phyloP scores from a whole-genome alignment of 2,797 vertebrate genomes.

The Sibirionetta formosa region DNA sequence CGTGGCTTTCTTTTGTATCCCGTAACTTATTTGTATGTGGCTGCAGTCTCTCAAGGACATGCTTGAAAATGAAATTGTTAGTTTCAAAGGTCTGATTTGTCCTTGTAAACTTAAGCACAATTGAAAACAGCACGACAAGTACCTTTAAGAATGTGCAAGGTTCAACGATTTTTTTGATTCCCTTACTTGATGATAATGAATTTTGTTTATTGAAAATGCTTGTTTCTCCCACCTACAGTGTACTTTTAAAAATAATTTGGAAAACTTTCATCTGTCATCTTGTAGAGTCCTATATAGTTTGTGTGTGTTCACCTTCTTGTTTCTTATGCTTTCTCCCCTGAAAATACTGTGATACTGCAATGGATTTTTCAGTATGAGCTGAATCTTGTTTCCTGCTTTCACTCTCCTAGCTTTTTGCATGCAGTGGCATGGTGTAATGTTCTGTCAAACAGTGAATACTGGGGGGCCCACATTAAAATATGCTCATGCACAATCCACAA shows the following conservation, averaged over 20 bases:
- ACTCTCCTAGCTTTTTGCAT: background rate
- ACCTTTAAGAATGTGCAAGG: background rate
- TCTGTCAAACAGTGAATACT: background rate
- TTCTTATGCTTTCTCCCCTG: background rate
- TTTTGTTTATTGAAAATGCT: background rate
- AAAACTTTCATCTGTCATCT: background rate
- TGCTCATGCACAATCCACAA: fast-evolving
- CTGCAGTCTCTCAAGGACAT: constrained; percentile 52
- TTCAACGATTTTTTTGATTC: background rate
- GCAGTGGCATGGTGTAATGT: background rate
- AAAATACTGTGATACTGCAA: background rate
- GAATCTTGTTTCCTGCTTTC: background rate
- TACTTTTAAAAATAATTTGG: background rate
- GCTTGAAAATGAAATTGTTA: constrained; percentile 26
- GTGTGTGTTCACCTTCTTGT: background rate
- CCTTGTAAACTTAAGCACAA: constrained; percentile 22
- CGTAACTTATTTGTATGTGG: constrained; percentile 26
- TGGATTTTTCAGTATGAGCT: background rate
- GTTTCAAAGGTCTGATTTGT: constrained; percentile 36
- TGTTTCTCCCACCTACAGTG: background rate
- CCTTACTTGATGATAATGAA: background rate
- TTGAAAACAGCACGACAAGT: background rate
- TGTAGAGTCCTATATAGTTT: background rate
- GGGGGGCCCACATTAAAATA: background rate
- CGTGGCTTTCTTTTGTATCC: background rate